Evolutionary conservation across 2,888 invertebrate genomes (phyloP), one percentile per base, ranked within the genome.

Genomic region (Sinotaia quadrata): DNA sequence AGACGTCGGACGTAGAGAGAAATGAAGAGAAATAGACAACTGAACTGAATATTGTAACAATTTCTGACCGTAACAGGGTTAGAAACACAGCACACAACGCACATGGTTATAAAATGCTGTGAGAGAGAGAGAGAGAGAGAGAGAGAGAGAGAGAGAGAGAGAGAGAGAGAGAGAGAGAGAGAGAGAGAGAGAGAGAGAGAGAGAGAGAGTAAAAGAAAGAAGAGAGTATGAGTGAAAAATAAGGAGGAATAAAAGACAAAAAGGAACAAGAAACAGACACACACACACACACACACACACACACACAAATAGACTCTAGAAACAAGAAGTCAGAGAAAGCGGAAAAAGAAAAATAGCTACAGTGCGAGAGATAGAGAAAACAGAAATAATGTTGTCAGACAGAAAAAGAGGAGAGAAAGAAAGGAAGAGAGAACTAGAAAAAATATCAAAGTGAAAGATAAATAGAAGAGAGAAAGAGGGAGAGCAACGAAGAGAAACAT

Each of bases 81-180:
- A n/a, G n/a, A n/a, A n/a, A n/a, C n/a, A n/a, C n/a, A n/a, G n/a
- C n/a, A n/a, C n/a, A n/a, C n/a, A n/a, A n/a, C n/a, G n/a, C 21
- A 51, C 21, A 44, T 5, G 29, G 0, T 24, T 8, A 21, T 61
- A 10, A n/a, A 37, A 24, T 29, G n/a, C 21, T 37, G 5, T 37
- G 4, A 37, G 4, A 33, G 15, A 10, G 29, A 54, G 21, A 2
- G n/a, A 33, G 56, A 56, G 56, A 56, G 33, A 56, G 33, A 56
- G 56, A 56, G 33, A 56, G 56, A 56, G 56, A 56, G 29, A 65
- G 18, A 36, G 31, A 54, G 10, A 37, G 31, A 66, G 5, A 65
- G 65, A 65, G 4, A 54, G 47, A 66, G 24, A 66, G 34, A 57
- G 24, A 66, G 57, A 47, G 27, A 66, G 47, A 18, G 2, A 57